Conservation (phyloP, 2,113 vertebrate genomes). For the Gadus macrocephalus region DNA sequence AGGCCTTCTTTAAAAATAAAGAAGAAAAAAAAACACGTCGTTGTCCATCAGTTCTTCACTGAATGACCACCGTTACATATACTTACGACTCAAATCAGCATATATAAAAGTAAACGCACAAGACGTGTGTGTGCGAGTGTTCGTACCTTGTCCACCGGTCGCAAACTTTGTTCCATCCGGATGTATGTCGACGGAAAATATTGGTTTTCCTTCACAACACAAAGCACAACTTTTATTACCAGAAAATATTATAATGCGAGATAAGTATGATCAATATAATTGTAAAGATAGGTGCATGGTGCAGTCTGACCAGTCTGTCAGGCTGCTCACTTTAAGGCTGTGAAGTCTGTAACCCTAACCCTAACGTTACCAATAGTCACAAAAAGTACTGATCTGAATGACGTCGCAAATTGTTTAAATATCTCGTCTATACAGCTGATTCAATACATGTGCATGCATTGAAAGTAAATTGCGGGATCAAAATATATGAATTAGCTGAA, state of each 20-base stretch:
- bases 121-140: background rate
- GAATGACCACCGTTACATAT: background rate
- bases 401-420: background rate
- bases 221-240: background rate
- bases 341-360: too few relatives aligned
- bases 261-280: too few relatives aligned
- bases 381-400: too few relatives aligned
- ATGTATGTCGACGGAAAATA: constrained; percentile 98
- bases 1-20: too few relatives aligned
- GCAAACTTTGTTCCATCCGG: constrained; percentile 98
- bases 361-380: too few relatives aligned
- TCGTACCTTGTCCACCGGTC: constrained; percentile 94
- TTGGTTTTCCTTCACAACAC: constrained; percentile 86
- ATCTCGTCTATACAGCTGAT: background rate
- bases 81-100: background rate
- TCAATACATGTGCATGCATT: too few relatives aligned
- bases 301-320: too few relatives aligned
- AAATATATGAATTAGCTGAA: background rate
- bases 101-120: background rate
- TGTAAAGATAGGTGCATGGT: too few relatives aligned
- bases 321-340: too few relatives aligned
- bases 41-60: too few relatives aligned
- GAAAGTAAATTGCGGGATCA: too few relatives aligned
- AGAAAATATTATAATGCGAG: background rate
- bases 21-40: too few relatives aligned